phyloP scores from a whole-genome alignment of 2,113 vertebrate species.

The Tachycineta bicolor region DNA sequence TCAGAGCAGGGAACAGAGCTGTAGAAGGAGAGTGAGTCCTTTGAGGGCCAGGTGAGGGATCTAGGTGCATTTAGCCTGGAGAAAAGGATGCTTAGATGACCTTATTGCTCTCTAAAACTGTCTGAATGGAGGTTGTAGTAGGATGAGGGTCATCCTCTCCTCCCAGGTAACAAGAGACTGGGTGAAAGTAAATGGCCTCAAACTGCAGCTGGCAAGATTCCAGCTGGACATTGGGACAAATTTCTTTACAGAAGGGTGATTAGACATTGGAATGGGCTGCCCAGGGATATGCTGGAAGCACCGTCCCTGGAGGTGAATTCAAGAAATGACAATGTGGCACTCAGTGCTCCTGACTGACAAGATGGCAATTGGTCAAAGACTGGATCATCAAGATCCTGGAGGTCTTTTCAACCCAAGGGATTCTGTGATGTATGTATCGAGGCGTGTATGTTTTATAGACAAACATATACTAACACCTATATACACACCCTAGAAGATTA shows the following conservation, averaged over 20 bases:
- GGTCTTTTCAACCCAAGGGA: background rate
- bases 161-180: background rate
- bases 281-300: background rate
- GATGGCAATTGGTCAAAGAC: background rate
- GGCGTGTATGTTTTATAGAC: background rate
- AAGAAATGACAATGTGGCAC: background rate
- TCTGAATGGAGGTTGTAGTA: background rate
- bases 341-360: background rate
- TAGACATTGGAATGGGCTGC: background rate
- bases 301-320: background rate
- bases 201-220: background rate
- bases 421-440: background rate
- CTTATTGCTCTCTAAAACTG: background rate
- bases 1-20: background rate
- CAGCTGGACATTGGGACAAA: background rate
- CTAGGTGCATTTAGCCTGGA: background rate
- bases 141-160: background rate
- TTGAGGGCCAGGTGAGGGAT: background rate
- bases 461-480: background rate
- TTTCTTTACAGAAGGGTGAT: background rate
- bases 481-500: accelerated
- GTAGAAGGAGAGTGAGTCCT: background rate
- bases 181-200: background rate
- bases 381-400: background rate
- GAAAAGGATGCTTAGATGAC: background rate